phyloP scores from a whole-genome alignment of 1,140 invertebrate species.

The Drosophila insularis region DNA sequence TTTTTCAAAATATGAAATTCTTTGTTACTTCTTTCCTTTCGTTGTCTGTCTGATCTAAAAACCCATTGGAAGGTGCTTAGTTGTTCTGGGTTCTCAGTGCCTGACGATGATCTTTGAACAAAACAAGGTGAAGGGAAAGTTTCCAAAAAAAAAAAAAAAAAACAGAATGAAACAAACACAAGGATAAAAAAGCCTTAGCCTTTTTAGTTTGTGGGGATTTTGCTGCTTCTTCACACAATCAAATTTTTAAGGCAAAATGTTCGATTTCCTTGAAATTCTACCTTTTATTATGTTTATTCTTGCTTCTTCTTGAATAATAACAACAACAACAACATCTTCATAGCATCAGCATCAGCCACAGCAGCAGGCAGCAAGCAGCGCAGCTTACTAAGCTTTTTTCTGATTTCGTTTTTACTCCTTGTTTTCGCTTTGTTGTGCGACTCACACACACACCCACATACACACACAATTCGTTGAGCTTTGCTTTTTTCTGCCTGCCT shows the following conservation, averaged over 20 bases:
- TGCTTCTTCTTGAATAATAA: conserved; percentile 38
- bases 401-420: conserved; percentile 64
- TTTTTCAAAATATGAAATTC: too few species aligned
- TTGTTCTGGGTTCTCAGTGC: too few species aligned
- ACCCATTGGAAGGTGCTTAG: too few species aligned
- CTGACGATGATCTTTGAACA: too few species aligned
- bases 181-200: neutral
- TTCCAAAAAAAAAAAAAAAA: neutral
- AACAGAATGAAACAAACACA: neutral
- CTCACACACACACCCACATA: neutral
- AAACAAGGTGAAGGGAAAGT: neutral
- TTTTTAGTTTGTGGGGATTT: neutral
- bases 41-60: too few species aligned
- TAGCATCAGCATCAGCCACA: conserved; percentile 1
- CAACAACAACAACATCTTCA: conserved; percentile 36
- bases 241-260: conserved; percentile 74
- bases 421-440: conserved; percentile 56
- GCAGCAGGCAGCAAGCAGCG: conserved; percentile 42
- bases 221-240: conserved; percentile 21
- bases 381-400: conserved; percentile 74
- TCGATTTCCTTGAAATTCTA: conserved; percentile 79
- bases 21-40: too few species aligned
- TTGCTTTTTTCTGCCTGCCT: conserved; percentile 35
- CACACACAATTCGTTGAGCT: conserved; percentile 18
- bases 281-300: conserved; percentile 69